Evolutionary conservation across 2,888 invertebrate genomes (phyloP), one percentile per base, ranked within the genome.

Genomic region (Eretmocerus hayati): DNA sequence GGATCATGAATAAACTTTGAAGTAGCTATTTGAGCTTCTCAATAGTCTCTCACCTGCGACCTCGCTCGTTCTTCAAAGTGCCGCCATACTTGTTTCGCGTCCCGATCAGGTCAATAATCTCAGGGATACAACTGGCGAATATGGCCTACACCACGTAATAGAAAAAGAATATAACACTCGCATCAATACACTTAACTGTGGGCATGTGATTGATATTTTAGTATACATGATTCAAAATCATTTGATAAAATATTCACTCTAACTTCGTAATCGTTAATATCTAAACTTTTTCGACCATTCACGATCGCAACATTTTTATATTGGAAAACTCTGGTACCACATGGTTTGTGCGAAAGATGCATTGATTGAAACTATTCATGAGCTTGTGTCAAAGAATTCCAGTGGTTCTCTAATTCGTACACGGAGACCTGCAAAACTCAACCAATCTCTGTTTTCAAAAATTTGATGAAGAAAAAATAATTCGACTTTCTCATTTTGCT

Each of bases 111-210:
- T 99, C 97, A 82, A 95, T 95, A 81, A 99, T 97, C 88, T 99
- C 97, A 79, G 97, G 97, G 81, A 99, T 95, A 87, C 95, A 96
- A 87, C 94, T 95, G 83, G 97, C 97, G 90, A 99, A 99, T 87
- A 97, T 95, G 84, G 97, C 97, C 95, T 96, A 77, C 65, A 72
- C 69, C 70, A 68, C 67, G 69, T 66, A 65, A 66, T 65, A 69
- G 64, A 65, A 52, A 53, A 67, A 69, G 66, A 69, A 67, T 65
- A 70, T 64, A 70, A 71, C 66, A 70, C 67, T 70, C 71, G 69
- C 69, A 69, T 72, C 52, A 69, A 70, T 71, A 70, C 64, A 69
- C 63, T 69, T 66, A 59, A 64, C 58, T 66, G 63, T 62, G 60
- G 57, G 51, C 50, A 55, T 55, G 26, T 54, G 52, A 43, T 43